Evolutionary conservation across 1,140 invertebrate species (phyloP).

Genomic region (Apis laboriosa): DNA sequence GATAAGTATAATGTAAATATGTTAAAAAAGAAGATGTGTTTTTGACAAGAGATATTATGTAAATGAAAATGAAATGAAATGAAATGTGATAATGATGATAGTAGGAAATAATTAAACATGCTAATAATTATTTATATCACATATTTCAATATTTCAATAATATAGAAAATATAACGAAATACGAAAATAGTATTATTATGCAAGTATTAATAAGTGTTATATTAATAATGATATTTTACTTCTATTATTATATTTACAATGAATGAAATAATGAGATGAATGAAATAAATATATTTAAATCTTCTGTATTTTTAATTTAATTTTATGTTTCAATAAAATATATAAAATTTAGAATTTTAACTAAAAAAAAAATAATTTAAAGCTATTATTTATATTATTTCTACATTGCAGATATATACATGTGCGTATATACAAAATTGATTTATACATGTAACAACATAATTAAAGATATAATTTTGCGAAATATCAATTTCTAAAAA

Average conservation of each 20-base stretch:
- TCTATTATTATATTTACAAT: background rate
- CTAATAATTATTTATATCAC: background rate
- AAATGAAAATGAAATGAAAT: constrained; percentile 7
- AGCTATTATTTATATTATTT: background rate
- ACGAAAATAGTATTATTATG: background rate
- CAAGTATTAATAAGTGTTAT: too few species aligned
- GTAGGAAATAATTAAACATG: constrained; percentile 9
- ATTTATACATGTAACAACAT: background rate
- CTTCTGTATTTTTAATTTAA: background rate
- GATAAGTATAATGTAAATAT: background rate
- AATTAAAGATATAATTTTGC: too few species aligned
- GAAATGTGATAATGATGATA: background rate
- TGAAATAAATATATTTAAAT: background rate
- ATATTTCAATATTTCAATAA: background rate
- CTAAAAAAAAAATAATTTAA: background rate
- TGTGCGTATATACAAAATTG: background rate
- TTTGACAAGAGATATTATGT: background rate
- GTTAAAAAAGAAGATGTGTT: background rate
- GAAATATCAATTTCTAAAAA: too few species aligned
- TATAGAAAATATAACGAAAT: background rate
- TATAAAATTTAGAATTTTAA: background rate
- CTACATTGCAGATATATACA: background rate
- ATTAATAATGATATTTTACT: background rate
- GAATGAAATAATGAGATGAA: background rate
- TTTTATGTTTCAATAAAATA: background rate